phyloP scores from a whole-genome alignment of 2,888 invertebrate genomes.

The Andrena chrysosceles region DNA sequence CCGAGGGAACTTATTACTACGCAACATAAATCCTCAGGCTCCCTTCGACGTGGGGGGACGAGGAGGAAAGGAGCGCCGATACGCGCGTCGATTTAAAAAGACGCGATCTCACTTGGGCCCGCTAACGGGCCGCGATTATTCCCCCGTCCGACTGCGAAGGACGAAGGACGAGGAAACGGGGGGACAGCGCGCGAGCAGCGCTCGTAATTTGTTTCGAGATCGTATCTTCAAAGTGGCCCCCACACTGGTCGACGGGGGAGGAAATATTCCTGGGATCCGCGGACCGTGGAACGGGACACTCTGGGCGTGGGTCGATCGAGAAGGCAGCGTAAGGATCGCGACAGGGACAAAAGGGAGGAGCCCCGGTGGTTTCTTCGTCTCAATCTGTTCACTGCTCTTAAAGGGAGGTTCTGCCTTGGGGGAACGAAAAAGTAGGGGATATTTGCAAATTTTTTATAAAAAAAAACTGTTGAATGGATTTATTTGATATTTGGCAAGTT shows the following conservation, averaged over 20 bases:
- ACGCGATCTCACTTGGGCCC: constrained; percentile 53
- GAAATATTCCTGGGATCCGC: constrained; percentile 68
- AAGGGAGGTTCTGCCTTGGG: too few species aligned
- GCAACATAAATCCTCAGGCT: constrained; percentile 37
- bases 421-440: too few species aligned
- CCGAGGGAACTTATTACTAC: constrained; percentile 50
- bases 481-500: too few species aligned
- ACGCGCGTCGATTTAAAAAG: constrained; percentile 63
- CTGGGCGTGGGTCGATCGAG: constrained; percentile 46
- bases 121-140: constrained; percentile 79
- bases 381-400: constrained; percentile 72
- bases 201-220: constrained; percentile 84
- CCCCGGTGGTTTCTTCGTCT: constrained; percentile 62
- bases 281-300: constrained; percentile 59
- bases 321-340: constrained; percentile 43
- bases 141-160: constrained; percentile 77
- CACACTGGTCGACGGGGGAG: constrained; percentile 71
- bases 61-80: constrained; percentile 25
- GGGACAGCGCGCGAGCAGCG: constrained; percentile 65
- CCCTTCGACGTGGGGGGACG: not conserved
- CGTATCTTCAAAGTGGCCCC: constrained; percentile 83
- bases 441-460: too few species aligned
- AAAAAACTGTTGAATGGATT: too few species aligned
- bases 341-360: constrained; percentile 62
- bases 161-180: constrained; percentile 61